Evolutionary conservation across 2,888 invertebrate species (phyloP).

Genomic region (Xestia ashworthii): DNA sequence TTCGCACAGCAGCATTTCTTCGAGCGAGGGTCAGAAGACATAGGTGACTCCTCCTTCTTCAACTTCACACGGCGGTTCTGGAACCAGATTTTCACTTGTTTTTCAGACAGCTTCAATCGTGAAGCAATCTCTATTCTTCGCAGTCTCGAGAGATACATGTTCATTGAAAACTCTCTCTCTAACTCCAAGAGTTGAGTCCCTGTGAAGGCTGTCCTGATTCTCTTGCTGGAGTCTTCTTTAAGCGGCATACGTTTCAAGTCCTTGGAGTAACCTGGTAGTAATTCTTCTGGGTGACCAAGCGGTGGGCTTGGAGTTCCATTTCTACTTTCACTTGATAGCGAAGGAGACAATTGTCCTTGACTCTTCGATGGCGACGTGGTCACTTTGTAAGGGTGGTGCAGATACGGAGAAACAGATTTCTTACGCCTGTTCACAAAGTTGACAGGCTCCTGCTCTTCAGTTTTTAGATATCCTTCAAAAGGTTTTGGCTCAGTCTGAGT

Average conservation of each 20-base stretch:
- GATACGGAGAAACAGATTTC: slow-evolving; percentile 85
- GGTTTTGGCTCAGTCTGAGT: slow-evolving; percentile 74
- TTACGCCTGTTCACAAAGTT: slow-evolving; percentile 82
- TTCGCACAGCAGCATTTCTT: slow-evolving; percentile 86
- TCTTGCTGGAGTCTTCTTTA: slow-evolving; percentile 94
- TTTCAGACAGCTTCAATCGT: slow-evolving; percentile 96
- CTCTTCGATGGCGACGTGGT: slow-evolving; percentile 84
- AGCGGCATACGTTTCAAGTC: slow-evolving; percentile 86
- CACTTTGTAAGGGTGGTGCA: slow-evolving; percentile 85
- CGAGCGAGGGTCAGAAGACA: slow-evolving; percentile 75
- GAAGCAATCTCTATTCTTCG: slow-evolving; percentile 98
- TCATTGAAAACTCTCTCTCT: slow-evolving; percentile 96
- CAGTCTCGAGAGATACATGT: slow-evolving; percentile 97
- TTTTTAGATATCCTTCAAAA: slow-evolving; percentile 80
- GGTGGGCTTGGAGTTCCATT: slow-evolving; percentile 91
- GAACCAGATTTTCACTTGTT: slow-evolving; percentile 99
- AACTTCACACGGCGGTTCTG: slow-evolving; percentile 98
- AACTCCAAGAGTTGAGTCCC: slow-evolving; percentile 96
- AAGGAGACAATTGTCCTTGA: slow-evolving; percentile 85
- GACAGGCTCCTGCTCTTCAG: slow-evolving; percentile 81
- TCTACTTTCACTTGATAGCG: slow-evolving; percentile 87
- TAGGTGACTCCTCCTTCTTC: slow-evolving; percentile 96
- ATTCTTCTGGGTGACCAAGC: slow-evolving; percentile 84
- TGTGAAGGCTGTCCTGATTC: slow-evolving; percentile 98
- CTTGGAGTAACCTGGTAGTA: slow-evolving; percentile 85